Conservation (phyloP, 2,888 invertebrate species). For the Mayetiola destructor region DNA sequence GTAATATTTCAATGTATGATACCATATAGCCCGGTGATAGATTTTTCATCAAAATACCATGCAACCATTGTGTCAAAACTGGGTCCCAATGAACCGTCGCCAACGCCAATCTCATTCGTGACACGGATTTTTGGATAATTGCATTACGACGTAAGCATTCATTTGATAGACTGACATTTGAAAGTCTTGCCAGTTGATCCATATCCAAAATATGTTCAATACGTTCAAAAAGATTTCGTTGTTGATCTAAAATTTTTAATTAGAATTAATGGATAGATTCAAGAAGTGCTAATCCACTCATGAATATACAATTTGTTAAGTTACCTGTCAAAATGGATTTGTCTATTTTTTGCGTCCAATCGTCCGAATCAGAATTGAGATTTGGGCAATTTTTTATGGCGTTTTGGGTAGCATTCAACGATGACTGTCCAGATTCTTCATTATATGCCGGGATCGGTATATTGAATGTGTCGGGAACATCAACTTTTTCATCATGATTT, state of each 20-base stretch:
- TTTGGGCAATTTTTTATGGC: slow-evolving; percentile 46
- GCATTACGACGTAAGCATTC: slow-evolving; percentile 55
- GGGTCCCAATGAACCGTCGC: slow-evolving; percentile 59
- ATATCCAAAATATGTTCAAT: slow-evolving; percentile 49
- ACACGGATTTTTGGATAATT: slow-evolving; percentile 54
- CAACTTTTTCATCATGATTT: slow-evolving; percentile 29
- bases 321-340: slow-evolving; percentile 35
- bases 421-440: slow-evolving; percentile 40
- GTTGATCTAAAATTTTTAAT: slow-evolving; percentile 46
- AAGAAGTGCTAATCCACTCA: not conserved
- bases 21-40: slow-evolving; percentile 50
- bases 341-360: slow-evolving; percentile 55
- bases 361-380: slow-evolving; percentile 39
- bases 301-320: not conserved
- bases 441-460: slow-evolving; percentile 41
- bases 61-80: slow-evolving; percentile 61
- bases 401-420: slow-evolving; percentile 59
- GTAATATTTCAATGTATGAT: slow-evolving; percentile 62
- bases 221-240: slow-evolving; percentile 50
- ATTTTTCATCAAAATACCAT: slow-evolving; percentile 52
- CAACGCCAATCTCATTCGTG: slow-evolving; percentile 50
- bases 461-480: slow-evolving; percentile 36
- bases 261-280: not conserved
- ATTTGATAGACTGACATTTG: slow-evolving; percentile 42
- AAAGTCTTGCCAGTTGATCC: slow-evolving; percentile 49